Evolutionary conservation across 2,113 vertebrate species (phyloP).

Genomic region (Dermatemys mawii): DNA sequence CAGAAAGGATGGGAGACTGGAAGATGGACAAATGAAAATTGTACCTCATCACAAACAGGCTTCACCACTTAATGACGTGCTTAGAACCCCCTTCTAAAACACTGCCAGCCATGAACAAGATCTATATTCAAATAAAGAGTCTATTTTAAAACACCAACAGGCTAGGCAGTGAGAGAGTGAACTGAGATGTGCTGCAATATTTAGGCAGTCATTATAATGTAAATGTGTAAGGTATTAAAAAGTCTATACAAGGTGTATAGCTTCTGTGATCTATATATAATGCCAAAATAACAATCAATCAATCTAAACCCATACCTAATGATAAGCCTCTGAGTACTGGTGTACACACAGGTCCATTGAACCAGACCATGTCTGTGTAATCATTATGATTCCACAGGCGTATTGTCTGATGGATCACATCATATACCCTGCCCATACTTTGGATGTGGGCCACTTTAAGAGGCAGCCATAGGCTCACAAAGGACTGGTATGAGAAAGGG

Average conservation of each 20-base stretch:
- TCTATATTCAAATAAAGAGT: neutral
- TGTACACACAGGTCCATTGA: conserved; percentile 28
- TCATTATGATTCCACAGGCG: conserved; percentile 13
- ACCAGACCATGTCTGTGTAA: neutral
- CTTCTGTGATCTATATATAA: conserved; percentile 13
- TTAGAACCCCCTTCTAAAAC: conserved; percentile 32
- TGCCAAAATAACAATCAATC: conserved; percentile 43
- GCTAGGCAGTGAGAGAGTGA: neutral
- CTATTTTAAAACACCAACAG: conserved; percentile 37
- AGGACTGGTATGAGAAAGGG: neutral
- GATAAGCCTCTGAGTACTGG: conserved; percentile 39
- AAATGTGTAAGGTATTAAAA: conserved; percentile 43
- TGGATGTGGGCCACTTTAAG: neutral
- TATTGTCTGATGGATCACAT: neutral
- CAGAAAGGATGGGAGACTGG: conserved; percentile 46
- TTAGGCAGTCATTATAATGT: conserved; percentile 60
- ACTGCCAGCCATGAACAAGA: neutral
- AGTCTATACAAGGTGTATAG: conserved; percentile 13
- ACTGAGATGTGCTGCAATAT: conserved; percentile 42
- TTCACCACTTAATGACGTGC: conserved; percentile 2
- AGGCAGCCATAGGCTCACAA: neutral
- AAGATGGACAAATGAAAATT: conserved; percentile 38
- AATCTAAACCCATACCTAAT: conserved; percentile 32
- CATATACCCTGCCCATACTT: fast-evolving
- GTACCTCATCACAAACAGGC: conserved; percentile 23